phyloP scores from a whole-genome alignment of 2,888 invertebrate species.

The Taenaris catops region DNA sequence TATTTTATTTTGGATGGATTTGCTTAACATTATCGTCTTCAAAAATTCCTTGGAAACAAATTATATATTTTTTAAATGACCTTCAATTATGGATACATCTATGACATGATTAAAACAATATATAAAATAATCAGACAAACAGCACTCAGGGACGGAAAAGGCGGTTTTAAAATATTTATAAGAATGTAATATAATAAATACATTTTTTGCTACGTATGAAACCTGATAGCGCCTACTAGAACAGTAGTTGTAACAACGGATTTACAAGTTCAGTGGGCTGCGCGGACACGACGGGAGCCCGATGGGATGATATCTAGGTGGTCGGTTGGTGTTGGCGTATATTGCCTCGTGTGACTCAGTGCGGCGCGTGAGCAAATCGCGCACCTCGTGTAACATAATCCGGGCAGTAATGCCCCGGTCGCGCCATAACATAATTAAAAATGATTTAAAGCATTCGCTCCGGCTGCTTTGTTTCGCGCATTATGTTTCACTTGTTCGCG shows the following conservation, averaged over 20 bases:
- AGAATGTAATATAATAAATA: no score
- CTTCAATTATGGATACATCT: no score
- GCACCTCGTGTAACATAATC: constrained; percentile 49
- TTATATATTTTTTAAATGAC: no score
- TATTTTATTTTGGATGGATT: no score
- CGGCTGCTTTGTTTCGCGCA: constrained; percentile 80
- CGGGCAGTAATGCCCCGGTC: constrained; percentile 46
- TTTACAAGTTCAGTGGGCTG: constrained; percentile 12
- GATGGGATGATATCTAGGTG: constrained; percentile 17
- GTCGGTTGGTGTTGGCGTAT: constrained; percentile 15
- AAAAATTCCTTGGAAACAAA: no score
- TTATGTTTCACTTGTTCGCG: constrained; percentile 79
- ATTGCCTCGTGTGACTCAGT: constrained; percentile 26
- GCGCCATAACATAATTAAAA: constrained; percentile 80
- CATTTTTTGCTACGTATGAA: no score
- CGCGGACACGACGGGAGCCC: constrained; percentile 12
- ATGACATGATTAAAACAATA: no score
- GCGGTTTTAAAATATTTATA: no score
- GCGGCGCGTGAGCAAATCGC: constrained; percentile 15
- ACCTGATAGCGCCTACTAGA: constrained; percentile 17
- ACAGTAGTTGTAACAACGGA: constrained; percentile 17
- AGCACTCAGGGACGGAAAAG: no score
- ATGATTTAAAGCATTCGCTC: constrained; percentile 80
- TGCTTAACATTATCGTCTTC: no score
- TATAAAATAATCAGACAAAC: no score